These are phyloP conservation scores for Silurus glanis DNA, from an alignment of 2,113 vertebrate genomes.

Conservation along the genomic window DNA sequence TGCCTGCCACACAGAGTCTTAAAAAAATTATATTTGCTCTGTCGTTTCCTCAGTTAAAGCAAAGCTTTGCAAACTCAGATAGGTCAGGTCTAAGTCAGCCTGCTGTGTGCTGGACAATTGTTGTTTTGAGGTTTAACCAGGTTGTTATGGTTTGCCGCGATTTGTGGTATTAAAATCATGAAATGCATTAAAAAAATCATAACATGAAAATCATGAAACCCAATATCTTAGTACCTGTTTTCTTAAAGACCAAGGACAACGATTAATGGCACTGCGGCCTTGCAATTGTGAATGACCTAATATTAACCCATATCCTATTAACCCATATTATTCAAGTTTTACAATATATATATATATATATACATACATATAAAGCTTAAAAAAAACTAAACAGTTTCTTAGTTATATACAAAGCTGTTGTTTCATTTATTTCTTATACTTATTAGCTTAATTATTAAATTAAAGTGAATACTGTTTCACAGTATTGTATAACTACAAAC, in stretches of 20 bases:
- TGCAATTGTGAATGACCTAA: neutral
- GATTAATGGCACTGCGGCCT: neutral
- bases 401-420: neutral
- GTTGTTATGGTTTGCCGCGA: constrained; percentile 3
- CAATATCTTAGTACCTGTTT: neutral
- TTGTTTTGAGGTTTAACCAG: neutral
- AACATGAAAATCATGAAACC: neutral
- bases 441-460: neutral
- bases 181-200: neutral
- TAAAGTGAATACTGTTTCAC: too few species aligned
- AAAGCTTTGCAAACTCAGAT: constrained; percentile 44
- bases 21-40: constrained; percentile 50
- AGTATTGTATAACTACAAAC: neutral
- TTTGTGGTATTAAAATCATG: neutral
- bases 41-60: constrained; percentile 25
- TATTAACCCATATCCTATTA: neutral
- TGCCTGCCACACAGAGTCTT: constrained; percentile 16
- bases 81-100: constrained; percentile 14
- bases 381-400: too few species aligned
- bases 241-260: neutral
- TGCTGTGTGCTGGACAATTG: neutral
- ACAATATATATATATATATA: too few species aligned
- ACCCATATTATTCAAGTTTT: too few species aligned
- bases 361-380: too few species aligned
- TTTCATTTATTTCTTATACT: neutral